phyloP scores from a whole-genome alignment of 2,797 vertebrate genomes.

The Cuculus canorus region DNA sequence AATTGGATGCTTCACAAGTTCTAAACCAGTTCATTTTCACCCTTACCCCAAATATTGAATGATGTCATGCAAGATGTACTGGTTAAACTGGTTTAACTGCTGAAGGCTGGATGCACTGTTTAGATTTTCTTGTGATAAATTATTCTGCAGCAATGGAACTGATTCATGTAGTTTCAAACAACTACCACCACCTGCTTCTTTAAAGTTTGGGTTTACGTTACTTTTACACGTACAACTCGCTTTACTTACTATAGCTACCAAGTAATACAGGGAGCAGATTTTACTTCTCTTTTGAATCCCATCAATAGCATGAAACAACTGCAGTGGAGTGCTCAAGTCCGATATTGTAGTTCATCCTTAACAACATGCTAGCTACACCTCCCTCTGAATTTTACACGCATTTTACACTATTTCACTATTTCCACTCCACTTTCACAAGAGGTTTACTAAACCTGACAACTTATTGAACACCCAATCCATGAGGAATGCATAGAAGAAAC shows the following conservation, averaged over 20 bases:
- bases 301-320: background rate
- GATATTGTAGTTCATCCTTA: background rate
- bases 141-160: background rate
- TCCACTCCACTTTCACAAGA: background rate
- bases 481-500: background rate
- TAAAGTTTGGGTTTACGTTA: background rate
- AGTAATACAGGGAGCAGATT: background rate
- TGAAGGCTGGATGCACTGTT: slow-evolving; percentile 5
- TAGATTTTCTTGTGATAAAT: slow-evolving; percentile 62
- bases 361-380: background rate
- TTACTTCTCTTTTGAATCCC: background rate
- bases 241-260: background rate
- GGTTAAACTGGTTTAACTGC: slow-evolving; percentile 63
- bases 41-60: slow-evolving; percentile 50
- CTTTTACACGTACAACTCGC: background rate
- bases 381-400: background rate
- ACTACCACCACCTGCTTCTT: background rate
- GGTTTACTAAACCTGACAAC: background rate
- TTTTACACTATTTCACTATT: background rate
- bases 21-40: slow-evolving; percentile 45
- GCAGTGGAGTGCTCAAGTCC: background rate
- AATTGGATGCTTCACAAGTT: background rate
- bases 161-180: slow-evolving; percentile 1
- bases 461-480: background rate
- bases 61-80: slow-evolving; percentile 64